phyloP scores from a whole-genome alignment of 2,888 invertebrate genomes.

The Tupiocoris notatus region DNA sequence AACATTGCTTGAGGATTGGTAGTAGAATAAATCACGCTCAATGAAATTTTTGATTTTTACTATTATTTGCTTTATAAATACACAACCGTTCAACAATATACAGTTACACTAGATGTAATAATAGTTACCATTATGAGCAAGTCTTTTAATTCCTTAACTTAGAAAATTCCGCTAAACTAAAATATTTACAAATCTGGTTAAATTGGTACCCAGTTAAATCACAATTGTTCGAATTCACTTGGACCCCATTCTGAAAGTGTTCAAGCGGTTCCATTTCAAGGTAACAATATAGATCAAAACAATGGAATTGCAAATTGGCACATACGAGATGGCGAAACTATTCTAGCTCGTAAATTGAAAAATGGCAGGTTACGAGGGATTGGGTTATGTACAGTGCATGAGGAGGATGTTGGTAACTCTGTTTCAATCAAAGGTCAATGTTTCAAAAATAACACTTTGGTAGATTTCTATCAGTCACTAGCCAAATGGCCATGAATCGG shows the following conservation, averaged over 20 bases:
- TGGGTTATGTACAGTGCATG: not conserved
- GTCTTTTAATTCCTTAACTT: not conserved
- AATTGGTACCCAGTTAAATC: not conserved
- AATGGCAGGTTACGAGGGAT: not conserved
- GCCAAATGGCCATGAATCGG: too few relatives aligned
- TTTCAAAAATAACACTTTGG: too few relatives aligned
- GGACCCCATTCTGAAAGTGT: not conserved
- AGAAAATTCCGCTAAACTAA: not conserved
- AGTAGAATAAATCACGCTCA: not conserved
- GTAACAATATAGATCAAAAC: too few relatives aligned
- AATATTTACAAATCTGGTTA: not conserved
- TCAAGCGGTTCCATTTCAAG: not conserved
- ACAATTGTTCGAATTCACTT: not conserved
- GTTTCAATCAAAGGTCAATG: too few relatives aligned
- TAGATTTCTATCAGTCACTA: too few relatives aligned
- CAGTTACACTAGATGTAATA: not conserved
- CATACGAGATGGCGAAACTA: not conserved
- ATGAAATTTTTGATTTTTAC: not conserved
- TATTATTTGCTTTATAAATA: not conserved
- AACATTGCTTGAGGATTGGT: not conserved
- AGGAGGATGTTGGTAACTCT: not conserved
- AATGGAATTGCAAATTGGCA: not conserved
- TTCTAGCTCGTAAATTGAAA: not conserved
- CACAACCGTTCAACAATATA: not conserved
- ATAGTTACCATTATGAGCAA: not conserved